Evolutionary conservation across 2,797 vertebrate genomes (phyloP), one percentile per base, ranked within the genome.

Genomic region (Babyrousa celebensis): DNA sequence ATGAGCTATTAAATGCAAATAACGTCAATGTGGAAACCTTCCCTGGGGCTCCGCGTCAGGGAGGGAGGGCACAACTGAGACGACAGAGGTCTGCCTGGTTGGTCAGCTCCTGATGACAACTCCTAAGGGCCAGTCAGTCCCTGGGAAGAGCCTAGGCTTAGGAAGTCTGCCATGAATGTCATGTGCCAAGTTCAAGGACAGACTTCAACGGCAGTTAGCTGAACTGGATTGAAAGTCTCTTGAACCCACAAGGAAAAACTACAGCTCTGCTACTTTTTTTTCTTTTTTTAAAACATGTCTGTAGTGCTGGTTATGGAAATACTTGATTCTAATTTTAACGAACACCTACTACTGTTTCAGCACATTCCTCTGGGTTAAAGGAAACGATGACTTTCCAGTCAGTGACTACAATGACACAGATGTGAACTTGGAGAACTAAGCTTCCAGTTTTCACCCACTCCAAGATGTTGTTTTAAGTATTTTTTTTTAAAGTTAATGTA

Each of bases 261-360:
- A 85, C 36, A 88, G 32, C 65, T 48, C 72, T 90, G 90, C 87
- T 70, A 92, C 63, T 92, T 75, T 88, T 58, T 63, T 56, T 60
- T n/a, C 87, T 56, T 80, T 91, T 85, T 82, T 43, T 0, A 16
- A 23, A 94, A 87, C 67, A 89, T 74, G 71, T 94, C 89, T 96
- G 68, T 89, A 80, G 17, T 60, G 91, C 79, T 96, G 77, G 84
- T 75, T 82, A 93, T 94, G 36, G 84, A 97, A 97, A 96, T 36
- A 90, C 48, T 43, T 84, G 67, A 70, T 85, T 96, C 97, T 97
- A 97, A 97, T 97, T 97, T 96, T 98, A 97, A 91, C 96, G 89
- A 85, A 95, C 93, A 98, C 95, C 94, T 97, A 93, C 94, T 89
- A 96, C 97, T 94, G 52, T 97, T 96, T 97, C 96, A 96, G 94